phyloP scores from a whole-genome alignment of 2,888 invertebrate species.

The Drosophila conformis region DNA sequence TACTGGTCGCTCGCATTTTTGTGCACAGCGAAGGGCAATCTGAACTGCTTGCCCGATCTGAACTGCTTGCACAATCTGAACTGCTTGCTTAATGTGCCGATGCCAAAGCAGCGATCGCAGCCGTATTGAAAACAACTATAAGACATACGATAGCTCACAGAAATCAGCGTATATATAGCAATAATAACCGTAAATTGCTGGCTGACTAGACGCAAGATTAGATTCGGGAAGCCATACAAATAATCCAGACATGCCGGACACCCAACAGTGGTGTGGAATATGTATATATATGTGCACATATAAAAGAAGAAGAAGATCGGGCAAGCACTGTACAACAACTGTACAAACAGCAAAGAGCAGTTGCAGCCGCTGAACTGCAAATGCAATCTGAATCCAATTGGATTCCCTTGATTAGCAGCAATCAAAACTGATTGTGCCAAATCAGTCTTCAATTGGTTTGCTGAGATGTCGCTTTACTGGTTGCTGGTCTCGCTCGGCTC shows the following conservation, averaged over 20 bases:
- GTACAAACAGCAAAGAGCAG: too few species aligned
- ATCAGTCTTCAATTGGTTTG: conserved; percentile 6
- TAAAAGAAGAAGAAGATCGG: neutral
- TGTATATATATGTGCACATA: neutral
- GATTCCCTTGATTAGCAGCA: conserved; percentile 35
- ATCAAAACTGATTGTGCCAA: conserved; percentile 21
- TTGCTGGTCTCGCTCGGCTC: conserved; percentile 10
- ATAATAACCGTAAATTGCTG: neutral
- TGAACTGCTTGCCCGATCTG: neutral
- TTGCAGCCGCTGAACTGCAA: conserved; percentile 17
- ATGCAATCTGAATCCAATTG: conserved; percentile 17
- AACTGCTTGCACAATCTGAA: neutral
- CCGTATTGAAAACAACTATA: neutral
- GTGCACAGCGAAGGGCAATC: neutral
- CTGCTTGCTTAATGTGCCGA: neutral
- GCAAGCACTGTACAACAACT: neutral
- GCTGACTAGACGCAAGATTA: conserved; percentile 33
- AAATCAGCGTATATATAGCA: neutral
- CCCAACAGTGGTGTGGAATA: neutral
- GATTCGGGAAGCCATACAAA: conserved; percentile 24
- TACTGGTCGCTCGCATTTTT: neutral
- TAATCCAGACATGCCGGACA: neutral
- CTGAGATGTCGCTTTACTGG: conserved; percentile 35
- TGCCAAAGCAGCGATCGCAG: neutral
- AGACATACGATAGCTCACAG: neutral